Evolutionary conservation across 2,888 invertebrate species (phyloP), one percentile per base, ranked within the genome.

Genomic region (Leptinotarsa peninsularis): DNA sequence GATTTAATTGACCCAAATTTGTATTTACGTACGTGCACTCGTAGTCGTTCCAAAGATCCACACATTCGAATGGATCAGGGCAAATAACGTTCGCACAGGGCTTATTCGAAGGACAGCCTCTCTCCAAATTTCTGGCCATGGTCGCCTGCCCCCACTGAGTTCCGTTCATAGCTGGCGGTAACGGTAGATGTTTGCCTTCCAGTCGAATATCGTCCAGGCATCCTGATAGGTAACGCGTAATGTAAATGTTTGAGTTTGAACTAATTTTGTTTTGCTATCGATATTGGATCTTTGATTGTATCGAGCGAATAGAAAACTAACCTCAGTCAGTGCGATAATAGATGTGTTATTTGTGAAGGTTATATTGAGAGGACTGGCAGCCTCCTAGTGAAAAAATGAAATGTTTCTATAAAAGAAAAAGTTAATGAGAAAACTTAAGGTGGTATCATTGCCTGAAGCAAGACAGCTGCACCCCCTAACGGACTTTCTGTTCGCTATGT

Each of bases 11-110:
- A 7, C 18, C 54, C 54, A 49, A 49, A 49, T 67, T 49, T 18
- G 50, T 7, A 43, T 54, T 23, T 71, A 94, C 96, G 94, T 90
- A 99, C 96, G 98, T 97, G 96, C 99, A 99, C 88, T 98, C 98
- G 86, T 97, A 97, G 89, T 96, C 96, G 88, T 98, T 98, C 98
- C 99, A 99, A 17, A 98, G 92, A 89, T 97, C 98, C 80, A 96
- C 95, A 89, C 98, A 98, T 85, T 96, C 96, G 88, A 97, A 97
- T 15, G 96, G 97, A 85, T 95, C 95, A 0, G 95, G 95, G 86
- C 98, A 98, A 85, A 96, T 96, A 56, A 98, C 96, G 88, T 96
- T 96, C 82, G 95, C 95, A 87, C 98, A 98, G 2, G 98, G 98
- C 86, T 97, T 96, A 85, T 98, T 96, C 4, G 98, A 97, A 17